Evolutionary conservation across 2,797 vertebrate genomes (phyloP).

Genomic region (Bovichtus variegatus): DNA sequence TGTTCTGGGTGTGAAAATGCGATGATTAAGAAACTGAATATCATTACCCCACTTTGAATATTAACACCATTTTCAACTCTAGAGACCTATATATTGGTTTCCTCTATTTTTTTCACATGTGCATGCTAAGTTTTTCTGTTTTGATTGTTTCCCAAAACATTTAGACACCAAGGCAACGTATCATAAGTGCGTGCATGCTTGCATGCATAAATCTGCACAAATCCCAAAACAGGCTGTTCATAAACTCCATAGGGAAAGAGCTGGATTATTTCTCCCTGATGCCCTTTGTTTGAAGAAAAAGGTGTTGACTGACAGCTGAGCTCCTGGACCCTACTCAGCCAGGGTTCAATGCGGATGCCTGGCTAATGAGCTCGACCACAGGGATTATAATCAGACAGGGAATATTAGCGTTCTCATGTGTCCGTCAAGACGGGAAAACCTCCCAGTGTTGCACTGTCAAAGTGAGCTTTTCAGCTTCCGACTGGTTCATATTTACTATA

Average conservation of each 20-base stretch:
- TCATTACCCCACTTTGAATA: slow-evolving; percentile 31
- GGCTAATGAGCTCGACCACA: slow-evolving; percentile 86
- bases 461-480: slow-evolving; percentile 72
- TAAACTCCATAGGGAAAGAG: slow-evolving; percentile 58
- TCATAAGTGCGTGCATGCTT: slow-evolving; percentile 44
- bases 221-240: slow-evolving; percentile 70
- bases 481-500: slow-evolving; percentile 78
- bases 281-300: slow-evolving; percentile 82
- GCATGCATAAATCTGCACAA: slow-evolving; percentile 58
- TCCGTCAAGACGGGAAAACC: slow-evolving; percentile 83
- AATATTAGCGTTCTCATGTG: slow-evolving; percentile 86
- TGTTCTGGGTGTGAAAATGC: slow-evolving; percentile 33
- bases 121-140: slow-evolving; percentile 23
- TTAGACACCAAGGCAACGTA: slow-evolving; percentile 37
- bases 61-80: slow-evolving; percentile 15
- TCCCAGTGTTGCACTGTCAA: slow-evolving; percentile 71
- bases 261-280: slow-evolving; percentile 81
- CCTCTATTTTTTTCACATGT: slow-evolving; percentile 32
- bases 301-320: slow-evolving; percentile 87
- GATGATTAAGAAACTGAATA: slow-evolving; percentile 46
- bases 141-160: slow-evolving; percentile 49
- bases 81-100: slow-evolving; percentile 9
- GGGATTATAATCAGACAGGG: slow-evolving; percentile 86
- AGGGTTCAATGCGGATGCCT: slow-evolving; percentile 87
- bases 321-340: slow-evolving; percentile 80